phyloP scores from a whole-genome alignment of 2,797 vertebrate species.

The Euthynnus affinis region DNA sequence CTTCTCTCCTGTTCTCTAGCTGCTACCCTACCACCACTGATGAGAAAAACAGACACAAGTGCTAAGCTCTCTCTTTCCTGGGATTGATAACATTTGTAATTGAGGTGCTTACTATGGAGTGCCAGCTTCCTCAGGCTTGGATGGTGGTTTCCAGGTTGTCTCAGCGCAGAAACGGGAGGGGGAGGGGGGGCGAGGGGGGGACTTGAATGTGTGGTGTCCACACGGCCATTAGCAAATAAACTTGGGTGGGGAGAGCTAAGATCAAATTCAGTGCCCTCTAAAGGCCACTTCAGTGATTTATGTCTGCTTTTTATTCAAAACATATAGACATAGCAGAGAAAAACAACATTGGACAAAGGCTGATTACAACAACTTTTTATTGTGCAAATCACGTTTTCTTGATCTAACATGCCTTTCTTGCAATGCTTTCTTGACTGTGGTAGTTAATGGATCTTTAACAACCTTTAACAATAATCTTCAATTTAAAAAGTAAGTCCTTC shows the following conservation, averaged over 20 bases:
- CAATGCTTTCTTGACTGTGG: background rate
- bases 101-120: conserved; percentile 76
- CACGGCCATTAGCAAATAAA: conserved; percentile 68
- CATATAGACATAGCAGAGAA: conserved; percentile 1
- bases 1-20: conserved; percentile 35
- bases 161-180: conserved; percentile 39
- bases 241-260: conserved; percentile 42
- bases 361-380: background rate
- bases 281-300: conserved; percentile 48
- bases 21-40: conserved; percentile 55
- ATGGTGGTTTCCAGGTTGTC: conserved; percentile 74
- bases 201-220: conserved; percentile 57
- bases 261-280: conserved; percentile 58
- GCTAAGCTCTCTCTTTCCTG: conserved; percentile 73
- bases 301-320: conserved; percentile 36
- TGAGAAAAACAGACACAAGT: conserved; percentile 80
- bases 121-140: conserved; percentile 69
- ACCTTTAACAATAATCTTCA: background rate
- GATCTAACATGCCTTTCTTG: background rate
- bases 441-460: background rate
- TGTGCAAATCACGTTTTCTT: background rate
- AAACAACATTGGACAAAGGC: conserved; percentile 1
- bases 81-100: conserved; percentile 85
- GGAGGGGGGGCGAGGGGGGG: background rate
- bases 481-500: background rate